Evolutionary conservation across 2,113 vertebrate species (phyloP).

Genomic region (Bettongia penicillata): DNA sequence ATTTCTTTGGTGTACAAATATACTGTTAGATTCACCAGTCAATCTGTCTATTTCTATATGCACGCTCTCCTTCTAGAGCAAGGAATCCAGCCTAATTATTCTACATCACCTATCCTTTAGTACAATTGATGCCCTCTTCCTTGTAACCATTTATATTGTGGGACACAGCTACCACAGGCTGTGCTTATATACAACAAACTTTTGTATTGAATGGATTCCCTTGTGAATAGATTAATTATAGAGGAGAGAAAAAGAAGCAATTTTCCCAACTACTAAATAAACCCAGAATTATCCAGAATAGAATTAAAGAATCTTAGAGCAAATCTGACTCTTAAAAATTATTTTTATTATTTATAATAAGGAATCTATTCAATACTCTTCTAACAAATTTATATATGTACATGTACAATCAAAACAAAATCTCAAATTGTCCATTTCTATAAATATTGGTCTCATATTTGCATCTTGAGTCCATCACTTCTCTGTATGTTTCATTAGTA

Average conservation of each 20-base stretch:
- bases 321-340: not conserved
- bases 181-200: not conserved
- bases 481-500: no score
- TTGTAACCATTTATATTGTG: not conserved
- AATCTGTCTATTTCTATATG: not conserved
- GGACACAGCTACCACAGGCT: not conserved
- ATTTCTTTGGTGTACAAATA: not conserved
- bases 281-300: not conserved
- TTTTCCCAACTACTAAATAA: not conserved
- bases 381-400: not conserved
- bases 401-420: not conserved
- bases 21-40: not conserved
- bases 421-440: not conserved
- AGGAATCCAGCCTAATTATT: not conserved
- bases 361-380: not conserved
- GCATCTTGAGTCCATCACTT: no score
- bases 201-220: not conserved
- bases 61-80: not conserved
- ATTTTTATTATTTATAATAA: not conserved
- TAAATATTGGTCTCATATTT: not conserved
- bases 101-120: not conserved
- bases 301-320: not conserved
- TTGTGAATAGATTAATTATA: not conserved
- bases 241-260: not conserved
- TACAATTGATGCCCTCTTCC: not conserved